Percentiles rank a stretch among this genome's conserved stretches.
phyloP scores from a whole-genome alignment of 2,797 vertebrate genomes.

The Malacoraja senta region DNA sequence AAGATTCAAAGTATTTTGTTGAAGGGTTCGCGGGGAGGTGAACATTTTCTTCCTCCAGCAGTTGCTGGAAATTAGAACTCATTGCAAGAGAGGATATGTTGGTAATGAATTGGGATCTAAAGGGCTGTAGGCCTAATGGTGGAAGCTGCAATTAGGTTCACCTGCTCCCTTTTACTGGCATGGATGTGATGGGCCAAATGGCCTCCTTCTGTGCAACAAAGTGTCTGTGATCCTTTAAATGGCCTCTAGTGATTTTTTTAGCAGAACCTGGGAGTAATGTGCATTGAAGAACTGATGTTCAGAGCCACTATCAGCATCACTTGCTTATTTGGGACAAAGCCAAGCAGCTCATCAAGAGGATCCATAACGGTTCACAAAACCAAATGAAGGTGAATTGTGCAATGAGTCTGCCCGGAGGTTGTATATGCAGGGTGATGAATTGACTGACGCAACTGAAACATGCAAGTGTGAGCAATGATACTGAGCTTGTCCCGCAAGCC shows the following conservation, averaged over 20 bases:
- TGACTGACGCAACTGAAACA: background rate
- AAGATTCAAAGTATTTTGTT: too few species aligned
- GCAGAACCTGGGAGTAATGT: background rate
- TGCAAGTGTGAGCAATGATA: background rate
- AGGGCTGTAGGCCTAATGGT: too few species aligned
- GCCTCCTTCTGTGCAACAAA: too few species aligned
- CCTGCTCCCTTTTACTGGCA: too few species aligned
- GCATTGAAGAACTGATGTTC: background rate
- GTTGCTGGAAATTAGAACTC: too few species aligned
- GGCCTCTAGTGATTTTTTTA: background rate
- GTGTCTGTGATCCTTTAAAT: background rate
- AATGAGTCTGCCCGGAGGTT: background rate
- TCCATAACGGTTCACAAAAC: constrained; percentile 3
- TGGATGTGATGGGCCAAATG: too few species aligned
- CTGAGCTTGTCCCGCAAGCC: background rate
- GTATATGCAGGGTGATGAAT: background rate
- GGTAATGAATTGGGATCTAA: too few species aligned
- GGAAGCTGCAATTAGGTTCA: too few species aligned
- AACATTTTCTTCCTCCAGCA: too few species aligned
- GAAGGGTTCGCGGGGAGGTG: too few species aligned
- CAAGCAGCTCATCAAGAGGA: background rate
- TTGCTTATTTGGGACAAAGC: background rate
- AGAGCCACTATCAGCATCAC: background rate
- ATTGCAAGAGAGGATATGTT: too few species aligned
- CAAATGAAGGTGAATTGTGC: background rate